These are phyloP conservation scores for Hypercompe scribonia DNA, from an alignment of 2,888 invertebrate genomes.

Conservation along the genomic window DNA sequence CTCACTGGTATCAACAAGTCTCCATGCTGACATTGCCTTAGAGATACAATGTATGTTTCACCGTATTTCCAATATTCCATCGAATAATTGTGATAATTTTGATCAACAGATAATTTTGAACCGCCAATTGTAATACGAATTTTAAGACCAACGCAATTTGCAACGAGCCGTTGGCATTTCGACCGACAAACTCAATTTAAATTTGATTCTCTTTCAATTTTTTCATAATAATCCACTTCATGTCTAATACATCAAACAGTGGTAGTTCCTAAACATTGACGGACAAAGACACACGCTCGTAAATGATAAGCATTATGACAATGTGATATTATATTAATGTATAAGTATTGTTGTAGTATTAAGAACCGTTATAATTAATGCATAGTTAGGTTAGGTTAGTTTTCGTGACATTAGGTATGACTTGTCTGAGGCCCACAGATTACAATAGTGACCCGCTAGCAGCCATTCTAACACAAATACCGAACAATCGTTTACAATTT, in stretches of 20 bases:
- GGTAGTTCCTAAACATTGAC: slow-evolving; percentile 85
- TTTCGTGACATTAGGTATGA: slow-evolving; percentile 74
- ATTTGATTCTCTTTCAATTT: slow-evolving; percentile 57
- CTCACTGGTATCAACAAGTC: slow-evolving; percentile 84
- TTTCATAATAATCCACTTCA: slow-evolving; percentile 75
- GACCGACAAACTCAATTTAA: slow-evolving; percentile 68
- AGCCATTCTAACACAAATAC: slow-evolving; percentile 85
- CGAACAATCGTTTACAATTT: slow-evolving; percentile 80
- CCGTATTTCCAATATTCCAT: slow-evolving; percentile 65
- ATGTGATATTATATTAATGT: slow-evolving; percentile 86
- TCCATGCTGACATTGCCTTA: slow-evolving; percentile 74
- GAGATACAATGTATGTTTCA: slow-evolving; percentile 76
- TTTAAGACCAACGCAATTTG: slow-evolving; percentile 72
- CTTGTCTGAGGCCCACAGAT: slow-evolving; percentile 84
- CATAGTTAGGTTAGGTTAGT: slow-evolving; percentile 84
- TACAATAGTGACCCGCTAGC: slow-evolving; percentile 83
- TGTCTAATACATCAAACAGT: slow-evolving; percentile 84
- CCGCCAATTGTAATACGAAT: slow-evolving; percentile 65
- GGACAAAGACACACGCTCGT: slow-evolving; percentile 87
- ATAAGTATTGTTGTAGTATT: slow-evolving; percentile 84
- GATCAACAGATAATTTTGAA: slow-evolving; percentile 59
- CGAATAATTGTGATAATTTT: slow-evolving; percentile 80
- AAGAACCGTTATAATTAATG: slow-evolving; percentile 85
- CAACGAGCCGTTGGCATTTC: slow-evolving; percentile 56
- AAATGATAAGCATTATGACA: slow-evolving; percentile 87